Base-by-base conservation (phyloP, 2,888 invertebrate species). In the Carterocephalus palaemon region DNA sequence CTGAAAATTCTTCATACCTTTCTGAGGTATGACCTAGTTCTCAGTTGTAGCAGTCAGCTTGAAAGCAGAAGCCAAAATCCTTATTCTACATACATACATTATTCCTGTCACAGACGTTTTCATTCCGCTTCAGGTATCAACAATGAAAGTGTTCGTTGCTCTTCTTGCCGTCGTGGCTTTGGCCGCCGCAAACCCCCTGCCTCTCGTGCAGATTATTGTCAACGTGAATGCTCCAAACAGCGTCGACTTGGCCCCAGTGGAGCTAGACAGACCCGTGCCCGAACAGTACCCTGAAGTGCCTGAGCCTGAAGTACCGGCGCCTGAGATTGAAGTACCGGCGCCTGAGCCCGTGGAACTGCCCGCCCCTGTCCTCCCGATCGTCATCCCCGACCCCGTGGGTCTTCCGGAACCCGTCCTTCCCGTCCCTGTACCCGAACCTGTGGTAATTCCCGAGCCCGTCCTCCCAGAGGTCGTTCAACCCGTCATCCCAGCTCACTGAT, bases 111-210 rank as follows among this genome's bases (percentile, higher is more conserved):
- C n/a, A n/a, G n/a, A n/a, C n/a, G n/a, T n/a, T n/a, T n/a, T n/a
- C n/a, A 9, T 9, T 2, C 9, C 16, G 16, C 31, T 31, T 31
- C 29, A 40, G 36, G 4, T 23, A 41, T 47, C 38, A 58, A 62
- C 23, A 36, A 76, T 76, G 74, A 72, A 69, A 55, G 54, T 59
- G 47, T 62, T 70, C 59, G 49, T 72, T 41, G 69, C 62, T 42
- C 36, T 75, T 16, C 52, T 67, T 47, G 71, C 70, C 49, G 39
- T 75, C 19, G 46, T 68, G 61, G 75, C 72, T 8, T 56, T 75
- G 37, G 67, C 68, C 12, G 59, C 58, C 13, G 74, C 73, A 52
- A 63, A 63, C 42, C 73, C 75, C 2, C 49, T 70, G 56, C 74
- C 74, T 2, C 48, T 75, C 26, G 75, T 75, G 56, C 60, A 62